phyloP scores from a whole-genome alignment of 2,113 vertebrate genomes.

The Notechis scutatus region DNA sequence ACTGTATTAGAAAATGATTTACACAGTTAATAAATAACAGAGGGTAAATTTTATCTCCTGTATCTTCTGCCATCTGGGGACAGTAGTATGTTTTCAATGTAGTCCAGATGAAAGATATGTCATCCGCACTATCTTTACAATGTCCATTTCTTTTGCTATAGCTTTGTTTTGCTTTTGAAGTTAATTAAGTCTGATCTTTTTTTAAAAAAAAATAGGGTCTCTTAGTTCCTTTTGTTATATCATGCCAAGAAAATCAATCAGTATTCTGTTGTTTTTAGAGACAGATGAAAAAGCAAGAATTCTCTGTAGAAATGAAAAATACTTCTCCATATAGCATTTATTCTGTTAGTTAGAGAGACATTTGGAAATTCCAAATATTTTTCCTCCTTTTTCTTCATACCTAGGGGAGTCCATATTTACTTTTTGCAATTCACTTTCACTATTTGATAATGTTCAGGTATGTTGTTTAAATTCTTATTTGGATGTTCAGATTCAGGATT shows the following conservation, averaged over 20 bases:
- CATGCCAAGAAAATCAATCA: neutral
- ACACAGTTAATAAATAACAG: slow-evolving; percentile 26
- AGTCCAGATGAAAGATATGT: neutral
- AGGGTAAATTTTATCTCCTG: neutral
- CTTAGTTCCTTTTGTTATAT: neutral
- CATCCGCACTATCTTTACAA: neutral
- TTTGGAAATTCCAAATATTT: neutral
- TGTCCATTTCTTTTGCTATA: neutral
- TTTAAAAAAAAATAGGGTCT: neutral
- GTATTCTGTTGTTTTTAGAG: neutral
- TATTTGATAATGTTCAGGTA: neutral
- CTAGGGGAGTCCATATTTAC: neutral
- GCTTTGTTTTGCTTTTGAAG: neutral
- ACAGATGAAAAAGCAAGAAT: neutral
- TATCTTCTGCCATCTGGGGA: neutral
- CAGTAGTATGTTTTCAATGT: neutral
- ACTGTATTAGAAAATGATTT: slow-evolving; percentile 9
- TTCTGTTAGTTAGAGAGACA: neutral
- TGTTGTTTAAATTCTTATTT: neutral
- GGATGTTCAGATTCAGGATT: neutral
- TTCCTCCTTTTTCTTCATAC: neutral
- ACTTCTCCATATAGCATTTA: neutral
- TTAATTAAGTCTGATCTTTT: neutral
- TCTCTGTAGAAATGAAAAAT: neutral
- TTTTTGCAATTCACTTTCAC: neutral